Base-by-base conservation (phyloP, 2,113 vertebrate genomes). In the Boleophthalmus pectinirostris region DNA sequence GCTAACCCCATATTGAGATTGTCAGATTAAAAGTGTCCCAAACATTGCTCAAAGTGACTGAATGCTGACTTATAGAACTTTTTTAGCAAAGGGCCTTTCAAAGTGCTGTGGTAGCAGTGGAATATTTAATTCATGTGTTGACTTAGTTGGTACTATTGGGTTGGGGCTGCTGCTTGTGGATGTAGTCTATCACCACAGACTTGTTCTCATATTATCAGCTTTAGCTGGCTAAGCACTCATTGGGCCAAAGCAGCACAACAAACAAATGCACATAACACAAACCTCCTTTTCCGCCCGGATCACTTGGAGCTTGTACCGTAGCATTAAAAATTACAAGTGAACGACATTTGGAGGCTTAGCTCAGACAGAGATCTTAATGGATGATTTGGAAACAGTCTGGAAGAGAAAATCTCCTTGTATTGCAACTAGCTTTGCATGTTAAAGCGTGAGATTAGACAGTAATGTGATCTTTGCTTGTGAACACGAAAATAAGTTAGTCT, bases 391-490 rank as follows among this genome's bases (percentile, higher is more conserved):
- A 85, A 78, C 78, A 79, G 80, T 65, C 79, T 79, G 77, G 76
- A 81, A 84, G 82, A 78, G 69, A 82, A 90, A 89, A 87, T 86
- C 85, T 81, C 81, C 72, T 72, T 61, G 79, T 89, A 87, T 83
- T 85, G 78, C 85, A 82, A 89, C 83, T 53, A 64, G 82, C 89
- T 87, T 86, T 89, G 82, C 85, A 82, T 86, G 85, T 91, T 78
- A 72, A 77, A 84, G 81, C 72, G n/a, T 80, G 83, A 85, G 84
- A 92, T 90, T 85, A 92, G 82, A 88, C 81, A 72, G 72, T 79
- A 88, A 90, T 83, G 82, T 75, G 20, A 88, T 75, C 66, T 68
- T 80, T 84, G 81, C 90, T 91, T 90, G 87, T 84, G 85, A 89
- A 85, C 79, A 84, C 74, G 78, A 83, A 91, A 91, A 90, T 87